Conservation (phyloP, 2,888 invertebrate genomes). For the Incurvaria masculella region DNA sequence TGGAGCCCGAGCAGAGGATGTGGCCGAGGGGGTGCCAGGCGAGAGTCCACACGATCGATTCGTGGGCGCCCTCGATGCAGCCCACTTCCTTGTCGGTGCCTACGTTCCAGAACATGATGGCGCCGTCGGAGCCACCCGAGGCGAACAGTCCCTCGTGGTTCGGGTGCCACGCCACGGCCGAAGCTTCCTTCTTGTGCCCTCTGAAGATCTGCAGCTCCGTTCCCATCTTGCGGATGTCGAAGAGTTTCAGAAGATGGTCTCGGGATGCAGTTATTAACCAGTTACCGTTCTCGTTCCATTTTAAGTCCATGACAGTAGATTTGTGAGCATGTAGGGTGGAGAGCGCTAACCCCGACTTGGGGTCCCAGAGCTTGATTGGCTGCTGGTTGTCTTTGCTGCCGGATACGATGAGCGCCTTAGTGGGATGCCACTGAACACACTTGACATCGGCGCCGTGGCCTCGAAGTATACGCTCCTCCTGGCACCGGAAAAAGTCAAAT, state of each 20-base stretch:
- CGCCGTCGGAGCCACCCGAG: conserved; percentile 98
- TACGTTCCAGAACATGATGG: conserved; percentile 98
- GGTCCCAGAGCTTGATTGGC: conserved; percentile 99
- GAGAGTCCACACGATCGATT: conserved; percentile 98
- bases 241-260: conserved; percentile 95
- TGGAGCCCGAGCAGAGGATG: conserved; percentile 98
- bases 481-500: conserved; percentile 97
- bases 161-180: conserved; percentile 97
- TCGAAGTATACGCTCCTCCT: conserved; percentile 91
- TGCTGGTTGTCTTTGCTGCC: conserved; percentile 99
- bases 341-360: conserved; percentile 90
- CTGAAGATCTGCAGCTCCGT: conserved; percentile 96
- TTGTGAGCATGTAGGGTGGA: conserved; percentile 99
- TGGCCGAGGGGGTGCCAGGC: conserved; percentile 99
- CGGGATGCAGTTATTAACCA: conserved; percentile 98
- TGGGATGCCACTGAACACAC: conserved; percentile 99
- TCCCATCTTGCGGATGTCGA: conserved; percentile 94
- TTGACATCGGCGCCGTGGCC: conserved; percentile 99
- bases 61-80: conserved; percentile 97
- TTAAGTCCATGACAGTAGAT: conserved; percentile 98
- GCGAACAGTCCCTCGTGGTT: conserved; percentile 96
- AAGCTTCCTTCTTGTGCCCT: conserved; percentile 99
- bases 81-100: conserved; percentile 98
- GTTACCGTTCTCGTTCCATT: conserved; percentile 99
- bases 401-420: conserved; percentile 93